These are phyloP conservation scores for Gymnothorax reevesii DNA, from an alignment of 2,797 vertebrate species.

Conservation along the genomic window DNA sequence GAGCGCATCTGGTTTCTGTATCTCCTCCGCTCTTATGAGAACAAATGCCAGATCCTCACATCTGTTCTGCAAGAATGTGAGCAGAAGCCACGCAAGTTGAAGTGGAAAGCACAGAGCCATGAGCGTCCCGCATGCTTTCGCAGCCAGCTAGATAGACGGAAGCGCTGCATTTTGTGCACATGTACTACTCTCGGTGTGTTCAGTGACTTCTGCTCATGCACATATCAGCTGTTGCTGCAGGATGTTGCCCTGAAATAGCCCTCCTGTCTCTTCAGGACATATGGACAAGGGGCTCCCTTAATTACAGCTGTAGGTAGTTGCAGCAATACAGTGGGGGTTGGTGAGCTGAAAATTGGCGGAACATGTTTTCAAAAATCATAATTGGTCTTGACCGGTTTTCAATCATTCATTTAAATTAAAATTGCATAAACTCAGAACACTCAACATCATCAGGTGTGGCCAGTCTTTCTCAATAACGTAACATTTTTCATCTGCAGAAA, in stretches of 20 bases:
- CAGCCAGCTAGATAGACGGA: not conserved
- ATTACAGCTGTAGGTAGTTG: constrained; percentile 1
- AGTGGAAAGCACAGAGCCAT: not conserved
- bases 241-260: not conserved
- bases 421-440: too few relatives aligned
- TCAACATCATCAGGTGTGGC: not conserved
- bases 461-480: not conserved
- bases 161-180: not conserved
- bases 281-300: not conserved
- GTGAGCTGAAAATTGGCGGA: too few relatives aligned
- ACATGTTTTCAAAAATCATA: too few relatives aligned
- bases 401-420: too few relatives aligned
- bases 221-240: not conserved
- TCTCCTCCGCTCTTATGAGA: constrained; percentile 41
- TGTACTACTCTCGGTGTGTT: not conserved
- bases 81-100: constrained; percentile 34
- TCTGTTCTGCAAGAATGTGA: constrained; percentile 52
- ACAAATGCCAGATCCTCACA: constrained; percentile 46
- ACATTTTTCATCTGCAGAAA: too few relatives aligned
- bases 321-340: too few relatives aligned
- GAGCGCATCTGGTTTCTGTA: constrained; percentile 51
- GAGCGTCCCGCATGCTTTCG: not conserved
- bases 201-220: not conserved
- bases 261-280: not conserved
- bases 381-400: too few relatives aligned